These are phyloP conservation scores for Cottus gobio DNA, from an alignment of 2,113 vertebrate genomes.

Conservation along the genomic window DNA sequence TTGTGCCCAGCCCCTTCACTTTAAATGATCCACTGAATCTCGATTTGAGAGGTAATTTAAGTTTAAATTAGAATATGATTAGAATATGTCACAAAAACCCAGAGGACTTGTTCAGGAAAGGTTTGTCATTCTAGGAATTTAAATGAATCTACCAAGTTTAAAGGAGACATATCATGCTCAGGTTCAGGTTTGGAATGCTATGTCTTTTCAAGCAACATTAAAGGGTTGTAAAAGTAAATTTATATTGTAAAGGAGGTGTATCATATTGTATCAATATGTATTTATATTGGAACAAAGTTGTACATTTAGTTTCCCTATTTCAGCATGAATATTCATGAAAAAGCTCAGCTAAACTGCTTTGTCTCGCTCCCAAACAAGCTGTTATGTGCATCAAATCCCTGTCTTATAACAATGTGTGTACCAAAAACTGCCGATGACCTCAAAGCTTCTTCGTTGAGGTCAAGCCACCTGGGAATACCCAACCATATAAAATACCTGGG, in stretches of 20 bases:
- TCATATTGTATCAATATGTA: too few species aligned
- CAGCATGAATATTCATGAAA: not conserved
- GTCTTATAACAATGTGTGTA: constrained; percentile 29
- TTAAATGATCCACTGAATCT: not conserved
- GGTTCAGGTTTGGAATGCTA: too few species aligned
- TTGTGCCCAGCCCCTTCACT: not conserved
- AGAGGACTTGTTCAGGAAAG: not conserved
- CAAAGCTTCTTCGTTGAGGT: constrained; percentile 28
- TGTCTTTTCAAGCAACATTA: too few species aligned
- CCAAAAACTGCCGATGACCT: constrained; percentile 47
- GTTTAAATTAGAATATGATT: not conserved
- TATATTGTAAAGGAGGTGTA: not conserved
- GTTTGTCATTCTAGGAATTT: not conserved
- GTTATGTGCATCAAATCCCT: not conserved
- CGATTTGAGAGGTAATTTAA: not conserved
- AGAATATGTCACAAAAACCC: not conserved
- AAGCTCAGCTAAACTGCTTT: not conserved
- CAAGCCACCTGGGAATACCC: constrained; percentile 31
- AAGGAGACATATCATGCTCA: too few species aligned
- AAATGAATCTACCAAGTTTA: not conserved
- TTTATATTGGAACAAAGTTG: not conserved
- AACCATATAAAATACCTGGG: constrained; percentile 34
- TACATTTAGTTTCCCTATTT: not conserved
- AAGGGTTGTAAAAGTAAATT: not conserved
- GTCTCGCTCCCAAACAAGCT: not conserved